phyloP scores from a whole-genome alignment of 2,888 invertebrate genomes.

The Sphaeridia pumilis region DNA sequence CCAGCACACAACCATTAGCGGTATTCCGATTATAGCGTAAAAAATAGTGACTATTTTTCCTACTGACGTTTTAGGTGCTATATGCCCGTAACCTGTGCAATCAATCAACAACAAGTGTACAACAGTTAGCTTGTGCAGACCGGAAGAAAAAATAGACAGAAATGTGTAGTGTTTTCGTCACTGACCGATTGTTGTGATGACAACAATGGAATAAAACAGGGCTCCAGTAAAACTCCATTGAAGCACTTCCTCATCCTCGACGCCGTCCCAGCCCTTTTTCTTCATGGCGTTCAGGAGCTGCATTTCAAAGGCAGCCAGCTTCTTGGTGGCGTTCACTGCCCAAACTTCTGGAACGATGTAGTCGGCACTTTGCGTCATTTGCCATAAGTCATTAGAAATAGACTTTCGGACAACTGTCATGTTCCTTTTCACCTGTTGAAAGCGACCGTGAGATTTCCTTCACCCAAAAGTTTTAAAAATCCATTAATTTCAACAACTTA shows the following conservation, averaged over 20 bases:
- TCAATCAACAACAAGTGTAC: not conserved
- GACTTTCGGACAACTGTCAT: conserved; percentile 59
- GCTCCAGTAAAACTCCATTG: conserved; percentile 85
- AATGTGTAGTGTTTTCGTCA: not conserved
- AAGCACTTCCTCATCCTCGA: conserved; percentile 44
- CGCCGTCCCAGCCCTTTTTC: conserved; percentile 81
- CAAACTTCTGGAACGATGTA: conserved; percentile 65
- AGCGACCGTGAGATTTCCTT: not conserved
- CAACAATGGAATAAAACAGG: conserved; percentile 87
- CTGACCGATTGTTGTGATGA: conserved; percentile 88
- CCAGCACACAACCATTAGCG: conserved; percentile 84
- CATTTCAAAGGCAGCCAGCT: conserved; percentile 52
- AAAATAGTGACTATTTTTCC: conserved; percentile 92
- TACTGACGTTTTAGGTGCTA: conserved; percentile 82
- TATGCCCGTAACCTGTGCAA: conserved; percentile 76
- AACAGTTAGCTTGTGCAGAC: not conserved
- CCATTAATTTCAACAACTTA: conserved; percentile 5
- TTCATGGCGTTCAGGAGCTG: conserved; percentile 71
- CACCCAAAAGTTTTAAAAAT: not conserved
- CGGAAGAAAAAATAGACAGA: not conserved
- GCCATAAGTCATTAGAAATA: conserved; percentile 68
- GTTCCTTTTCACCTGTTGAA: conserved; percentile 58
- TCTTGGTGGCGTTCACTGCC: conserved; percentile 55
- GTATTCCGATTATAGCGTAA: conserved; percentile 87
- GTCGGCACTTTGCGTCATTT: conserved; percentile 50